These are phyloP conservation scores for Diplodus sargus DNA, from an alignment of 2,797 vertebrate genomes.

Conservation along the genomic window DNA sequence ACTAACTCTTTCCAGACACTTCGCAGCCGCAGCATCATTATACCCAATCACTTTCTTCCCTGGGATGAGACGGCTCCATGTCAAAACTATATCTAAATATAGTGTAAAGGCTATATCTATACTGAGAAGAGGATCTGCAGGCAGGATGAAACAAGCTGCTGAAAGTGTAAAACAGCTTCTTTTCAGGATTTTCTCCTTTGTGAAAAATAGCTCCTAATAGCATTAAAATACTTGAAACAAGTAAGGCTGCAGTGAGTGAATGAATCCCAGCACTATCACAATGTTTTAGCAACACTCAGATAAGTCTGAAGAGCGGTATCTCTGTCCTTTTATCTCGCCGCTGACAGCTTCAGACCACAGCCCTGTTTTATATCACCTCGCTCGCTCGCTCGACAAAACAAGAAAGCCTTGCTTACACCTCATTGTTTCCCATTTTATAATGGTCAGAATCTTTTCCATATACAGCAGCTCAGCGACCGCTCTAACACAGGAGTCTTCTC, in stretches of 20 bases:
- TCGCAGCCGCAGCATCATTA: conserved; percentile 31
- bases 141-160: neutral
- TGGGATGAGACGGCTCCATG: neutral
- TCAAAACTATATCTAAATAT: conserved; percentile 39
- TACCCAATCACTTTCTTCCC: conserved; percentile 2
- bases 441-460: neutral
- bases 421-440: conserved; percentile 6
- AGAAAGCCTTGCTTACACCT: conserved; percentile 25
- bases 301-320: conserved; percentile 41
- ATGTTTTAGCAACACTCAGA: conserved; percentile 27
- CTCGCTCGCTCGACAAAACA: conserved; percentile 9
- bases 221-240: conserved; percentile 20
- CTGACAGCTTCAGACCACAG: conserved; percentile 38
- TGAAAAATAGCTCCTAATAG: conserved; percentile 16
- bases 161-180: neutral
- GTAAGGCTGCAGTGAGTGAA: conserved; percentile 22
- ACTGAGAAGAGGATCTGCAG: conserved; percentile 1
- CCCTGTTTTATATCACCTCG: conserved; percentile 28
- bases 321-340: conserved; percentile 48
- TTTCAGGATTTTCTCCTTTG: conserved; percentile 11
- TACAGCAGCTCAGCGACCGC: neutral
- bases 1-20: neutral
- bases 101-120: conserved; percentile 16
- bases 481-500: neutral
- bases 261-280: conserved; percentile 28